These are phyloP conservation scores for Leuctra nigra DNA, from an alignment of 2,888 invertebrate species.

Conservation along the genomic window DNA sequence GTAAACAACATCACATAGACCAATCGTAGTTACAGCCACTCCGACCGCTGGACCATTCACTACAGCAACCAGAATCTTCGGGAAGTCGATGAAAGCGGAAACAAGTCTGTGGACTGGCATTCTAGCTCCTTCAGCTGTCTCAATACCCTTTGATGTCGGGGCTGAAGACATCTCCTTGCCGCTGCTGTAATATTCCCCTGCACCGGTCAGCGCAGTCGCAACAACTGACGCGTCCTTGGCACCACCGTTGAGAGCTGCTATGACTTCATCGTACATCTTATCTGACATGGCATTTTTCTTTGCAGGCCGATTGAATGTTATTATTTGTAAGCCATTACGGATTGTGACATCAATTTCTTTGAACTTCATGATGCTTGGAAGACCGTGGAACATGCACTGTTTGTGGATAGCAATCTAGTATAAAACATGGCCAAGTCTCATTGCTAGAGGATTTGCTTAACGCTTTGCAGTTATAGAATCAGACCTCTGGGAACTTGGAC, in stretches of 20 bases:
- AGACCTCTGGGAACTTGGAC: too few relatives aligned
- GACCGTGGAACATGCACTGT: too few relatives aligned
- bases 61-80: slow-evolving; percentile 79
- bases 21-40: slow-evolving; percentile 76
- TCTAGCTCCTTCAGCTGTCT: slow-evolving; percentile 35
- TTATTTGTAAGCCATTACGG: slow-evolving; percentile 47
- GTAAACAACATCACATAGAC: slow-evolving; percentile 83
- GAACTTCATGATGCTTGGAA: slow-evolving; percentile 3
- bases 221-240: slow-evolving; percentile 57
- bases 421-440: too few relatives aligned
- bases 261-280: slow-evolving; percentile 60
- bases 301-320: slow-evolving; percentile 66
- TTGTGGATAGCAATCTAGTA: too few relatives aligned
- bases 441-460: too few relatives aligned
- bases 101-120: slow-evolving; percentile 48
- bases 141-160: slow-evolving; percentile 35
- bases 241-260: slow-evolving; percentile 58
- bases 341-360: slow-evolving; percentile 32
- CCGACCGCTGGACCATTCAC: slow-evolving; percentile 95
- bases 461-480: too few relatives aligned
- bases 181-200: slow-evolving; percentile 74
- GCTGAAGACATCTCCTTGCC: slow-evolving; percentile 67
- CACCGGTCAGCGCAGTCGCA: slow-evolving; percentile 71
- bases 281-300: slow-evolving; percentile 73
- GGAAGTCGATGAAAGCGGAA: slow-evolving; percentile 72